A percentile compares a stretch with the other conserved stretches of the same genome.
These are phyloP conservation scores for Chloromyia formosa DNA, from an alignment of 2,888 invertebrate species.

Conservation along the genomic window DNA sequence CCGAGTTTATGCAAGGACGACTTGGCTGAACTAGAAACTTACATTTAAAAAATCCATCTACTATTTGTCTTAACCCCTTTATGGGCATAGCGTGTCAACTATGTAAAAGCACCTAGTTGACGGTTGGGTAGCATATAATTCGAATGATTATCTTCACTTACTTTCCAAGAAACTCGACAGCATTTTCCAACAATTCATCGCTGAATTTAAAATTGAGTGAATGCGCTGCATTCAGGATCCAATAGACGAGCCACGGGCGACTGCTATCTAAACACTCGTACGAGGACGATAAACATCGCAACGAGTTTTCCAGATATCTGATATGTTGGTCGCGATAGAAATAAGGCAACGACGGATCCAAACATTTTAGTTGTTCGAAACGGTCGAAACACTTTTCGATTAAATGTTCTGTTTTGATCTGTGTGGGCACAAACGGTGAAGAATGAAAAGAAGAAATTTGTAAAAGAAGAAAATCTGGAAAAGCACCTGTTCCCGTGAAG, in stretches of 20 bases:
- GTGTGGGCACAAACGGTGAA: constrained; percentile 53
- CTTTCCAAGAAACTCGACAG: constrained; percentile 71
- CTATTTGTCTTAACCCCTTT: too few species aligned
- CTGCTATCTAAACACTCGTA: constrained; percentile 93
- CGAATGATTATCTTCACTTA: constrained; percentile 57
- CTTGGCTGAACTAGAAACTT: too few species aligned
- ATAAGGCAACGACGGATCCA: constrained; percentile 69
- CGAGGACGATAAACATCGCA: constrained; percentile 72
- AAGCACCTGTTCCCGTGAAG: constrained; percentile 70
- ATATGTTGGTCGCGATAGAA: constrained; percentile 72
- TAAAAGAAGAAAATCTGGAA: background rate
- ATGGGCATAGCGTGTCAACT: too few species aligned
- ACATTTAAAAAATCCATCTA: too few species aligned
- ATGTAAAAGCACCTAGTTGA: too few species aligned
- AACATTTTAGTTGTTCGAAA: constrained; percentile 64
- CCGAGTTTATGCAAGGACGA: too few species aligned
- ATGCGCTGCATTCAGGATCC: constrained; percentile 92
- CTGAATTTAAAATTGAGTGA: constrained; percentile 74
- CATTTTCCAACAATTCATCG: constrained; percentile 66
- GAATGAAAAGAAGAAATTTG: background rate
- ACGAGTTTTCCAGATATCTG: constrained; percentile 72
- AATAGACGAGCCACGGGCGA: constrained; percentile 96
- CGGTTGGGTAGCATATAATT: too few species aligned
- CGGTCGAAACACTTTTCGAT: constrained; percentile 67
- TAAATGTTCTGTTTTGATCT: constrained; percentile 69